Percentiles rank a stretch among this genome's conserved stretches.
phyloP scores from a whole-genome alignment of 2,113 vertebrate genomes.

The Paracanthobrama guichenoti region DNA sequence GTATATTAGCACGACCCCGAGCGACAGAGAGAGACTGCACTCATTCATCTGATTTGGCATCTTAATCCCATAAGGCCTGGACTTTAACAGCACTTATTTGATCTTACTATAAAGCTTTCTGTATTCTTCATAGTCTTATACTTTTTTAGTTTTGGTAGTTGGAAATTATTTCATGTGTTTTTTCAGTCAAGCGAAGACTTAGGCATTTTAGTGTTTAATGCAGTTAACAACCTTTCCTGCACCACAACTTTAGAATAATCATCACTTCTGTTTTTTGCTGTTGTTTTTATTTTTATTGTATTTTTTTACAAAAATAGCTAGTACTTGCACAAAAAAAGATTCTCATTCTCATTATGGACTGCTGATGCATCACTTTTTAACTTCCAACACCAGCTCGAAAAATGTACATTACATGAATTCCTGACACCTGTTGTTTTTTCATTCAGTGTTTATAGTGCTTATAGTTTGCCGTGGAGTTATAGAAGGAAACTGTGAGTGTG shows the following conservation, averaged over 20 bases:
- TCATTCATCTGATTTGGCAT: background rate
- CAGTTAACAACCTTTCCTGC: background rate
- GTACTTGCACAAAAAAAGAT: background rate
- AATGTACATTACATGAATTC: too few relatives aligned
- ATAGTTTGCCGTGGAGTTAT: too few relatives aligned
- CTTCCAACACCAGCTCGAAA: too few relatives aligned
- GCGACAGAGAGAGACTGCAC: background rate
- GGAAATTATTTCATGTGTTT: background rate
- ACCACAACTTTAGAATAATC: background rate
- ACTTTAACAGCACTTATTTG: background rate
- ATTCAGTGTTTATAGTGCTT: too few relatives aligned
- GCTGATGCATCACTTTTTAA: too few relatives aligned
- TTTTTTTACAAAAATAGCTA: background rate
- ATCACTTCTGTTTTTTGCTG: background rate
- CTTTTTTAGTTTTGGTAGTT: background rate
- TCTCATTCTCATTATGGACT: background rate
- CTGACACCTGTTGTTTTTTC: too few relatives aligned
- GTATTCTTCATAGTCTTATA: background rate
- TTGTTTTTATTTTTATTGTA: too few relatives aligned
- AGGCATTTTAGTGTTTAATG: too few relatives aligned
- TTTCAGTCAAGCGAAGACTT: background rate
- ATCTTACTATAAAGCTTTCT: background rate
- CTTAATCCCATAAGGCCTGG: background rate
- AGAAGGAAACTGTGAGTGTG: too few relatives aligned
- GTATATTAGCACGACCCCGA: background rate